These are phyloP conservation scores for Seira sanloemensis DNA, from an alignment of 2,888 invertebrate genomes.

Conservation along the genomic window DNA sequence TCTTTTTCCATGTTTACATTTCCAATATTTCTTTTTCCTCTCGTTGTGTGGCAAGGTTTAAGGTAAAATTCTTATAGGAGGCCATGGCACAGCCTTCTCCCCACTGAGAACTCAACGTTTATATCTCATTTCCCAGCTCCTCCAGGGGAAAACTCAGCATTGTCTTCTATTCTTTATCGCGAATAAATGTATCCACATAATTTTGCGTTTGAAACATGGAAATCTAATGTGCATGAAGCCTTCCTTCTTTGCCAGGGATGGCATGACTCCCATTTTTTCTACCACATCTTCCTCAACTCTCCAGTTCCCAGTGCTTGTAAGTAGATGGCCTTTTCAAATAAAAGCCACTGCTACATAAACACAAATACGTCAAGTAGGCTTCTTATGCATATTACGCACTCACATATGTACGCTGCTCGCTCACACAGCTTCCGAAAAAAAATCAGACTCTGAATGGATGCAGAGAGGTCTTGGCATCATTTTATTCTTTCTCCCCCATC, in stretches of 20 bases:
- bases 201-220: too few species aligned
- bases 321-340: background rate
- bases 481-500: too few species aligned
- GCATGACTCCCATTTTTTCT: background rate
- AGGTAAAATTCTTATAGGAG: too few species aligned
- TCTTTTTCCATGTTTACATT: conserved; percentile 47
- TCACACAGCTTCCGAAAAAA: too few species aligned
- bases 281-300: too few species aligned
- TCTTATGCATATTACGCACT: background rate
- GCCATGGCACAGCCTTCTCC: too few species aligned
- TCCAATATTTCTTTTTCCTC: conserved; percentile 48
- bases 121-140: background rate
- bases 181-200: too few species aligned
- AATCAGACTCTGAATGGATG: background rate
- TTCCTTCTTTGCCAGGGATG: background rate
- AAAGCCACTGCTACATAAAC: background rate
- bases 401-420: background rate
- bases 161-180: too few species aligned
- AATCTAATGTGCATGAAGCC: too few species aligned
- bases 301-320: background rate
- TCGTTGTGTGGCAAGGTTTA: conserved; percentile 29
- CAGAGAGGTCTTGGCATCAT: background rate
- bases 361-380: background rate
- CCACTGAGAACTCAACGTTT: too few species aligned
- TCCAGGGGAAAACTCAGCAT: background rate